Base-by-base conservation (phyloP, 1,140 invertebrate species). In the Phocides pigmalion region DNA sequence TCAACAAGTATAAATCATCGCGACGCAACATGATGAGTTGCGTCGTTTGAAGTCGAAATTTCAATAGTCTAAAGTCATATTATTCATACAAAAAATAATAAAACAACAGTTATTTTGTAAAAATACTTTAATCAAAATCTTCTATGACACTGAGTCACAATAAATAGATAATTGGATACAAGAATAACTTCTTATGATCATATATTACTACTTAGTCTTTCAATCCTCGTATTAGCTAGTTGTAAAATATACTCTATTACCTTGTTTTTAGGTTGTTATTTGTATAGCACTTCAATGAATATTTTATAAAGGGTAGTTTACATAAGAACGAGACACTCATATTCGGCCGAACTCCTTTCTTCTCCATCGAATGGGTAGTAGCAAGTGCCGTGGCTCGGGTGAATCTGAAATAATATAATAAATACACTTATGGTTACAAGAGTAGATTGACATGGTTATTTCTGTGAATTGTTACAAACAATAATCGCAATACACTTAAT, bases 281-380 rank as follows among this genome's bases (percentile, higher is more conserved):
- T 32, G 28, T 32, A 32, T 32, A 11, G 28, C 28, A 32, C 1
- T 11, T 11, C n/a, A 32, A 4, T n/a, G n/a, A n/a, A n/a, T n/a
- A n/a, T n/a, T n/a, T 32, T 49, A 42, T 39, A 39, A 8, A 11
- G 1, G 9, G 46, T 16, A 51, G 4, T 68, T 78, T 77, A 90
- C 72, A 90, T 64, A 4, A 93, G 74, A 15, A 94, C 92, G 2
- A 95, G 82, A 59, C 92, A 90, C 78, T 95, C 94, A 75, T 94
- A 95, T 54, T 93, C 91, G 1, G 75, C 50, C 28, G 93, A 92
- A 54, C 67, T 74, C 59, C 83, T 87, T 67, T 94, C 94, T 79
- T 93, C 88, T 0, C 93, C 93, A 19, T 91, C 92, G 74, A 93
- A 94, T 4, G 94, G 92, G 53, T 93, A 93, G 76, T 94, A 94